Evolutionary conservation across 2,113 vertebrate genomes (phyloP).

Genomic region (Holacanthus passer): DNA sequence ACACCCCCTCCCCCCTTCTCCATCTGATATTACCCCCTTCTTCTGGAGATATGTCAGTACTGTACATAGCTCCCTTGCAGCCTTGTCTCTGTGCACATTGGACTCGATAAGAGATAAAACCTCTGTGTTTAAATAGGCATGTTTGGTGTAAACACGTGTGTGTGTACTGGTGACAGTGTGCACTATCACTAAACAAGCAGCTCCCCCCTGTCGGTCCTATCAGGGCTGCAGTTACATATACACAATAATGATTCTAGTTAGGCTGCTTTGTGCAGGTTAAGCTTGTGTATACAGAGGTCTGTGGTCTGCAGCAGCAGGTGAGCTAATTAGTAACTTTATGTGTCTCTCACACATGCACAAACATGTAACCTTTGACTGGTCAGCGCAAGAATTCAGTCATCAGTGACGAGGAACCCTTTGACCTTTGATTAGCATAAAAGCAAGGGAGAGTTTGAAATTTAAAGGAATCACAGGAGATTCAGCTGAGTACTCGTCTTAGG

Average conservation of each 20-base stretch:
- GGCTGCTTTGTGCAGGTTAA: conserved; percentile 42
- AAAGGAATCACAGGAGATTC: conserved; percentile 54
- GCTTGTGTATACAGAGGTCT: conserved; percentile 28
- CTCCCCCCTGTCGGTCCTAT: conserved; percentile 1
- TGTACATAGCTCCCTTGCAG: conserved; percentile 9
- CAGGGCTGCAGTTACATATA: conserved; percentile 30
- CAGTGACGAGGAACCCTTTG: neutral
- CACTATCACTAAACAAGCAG: conserved; percentile 32
- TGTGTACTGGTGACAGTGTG: conserved; percentile 20
- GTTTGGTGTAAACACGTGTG: conserved; percentile 49
- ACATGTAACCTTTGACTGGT: conserved; percentile 57
- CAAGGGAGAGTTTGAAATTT: conserved; percentile 24
- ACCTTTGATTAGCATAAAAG: conserved; percentile 41
- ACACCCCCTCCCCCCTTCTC: conserved; percentile 37
- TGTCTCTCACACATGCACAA: conserved; percentile 5
- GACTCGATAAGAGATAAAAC: conserved; percentile 34
- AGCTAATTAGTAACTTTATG: conserved; percentile 71
- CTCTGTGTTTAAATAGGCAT: conserved; percentile 25
- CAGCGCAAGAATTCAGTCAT: conserved; percentile 22
- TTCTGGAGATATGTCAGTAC: conserved; percentile 35
- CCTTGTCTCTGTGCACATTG: conserved; percentile 7
- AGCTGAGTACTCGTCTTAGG: conserved; percentile 49
- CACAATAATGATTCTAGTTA: conserved; percentile 24
- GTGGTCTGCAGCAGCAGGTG: conserved; percentile 33
- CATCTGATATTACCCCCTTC: conserved; percentile 68